Conservation (phyloP, 1,140 invertebrate species). For the Drosophila sp. region DNA sequence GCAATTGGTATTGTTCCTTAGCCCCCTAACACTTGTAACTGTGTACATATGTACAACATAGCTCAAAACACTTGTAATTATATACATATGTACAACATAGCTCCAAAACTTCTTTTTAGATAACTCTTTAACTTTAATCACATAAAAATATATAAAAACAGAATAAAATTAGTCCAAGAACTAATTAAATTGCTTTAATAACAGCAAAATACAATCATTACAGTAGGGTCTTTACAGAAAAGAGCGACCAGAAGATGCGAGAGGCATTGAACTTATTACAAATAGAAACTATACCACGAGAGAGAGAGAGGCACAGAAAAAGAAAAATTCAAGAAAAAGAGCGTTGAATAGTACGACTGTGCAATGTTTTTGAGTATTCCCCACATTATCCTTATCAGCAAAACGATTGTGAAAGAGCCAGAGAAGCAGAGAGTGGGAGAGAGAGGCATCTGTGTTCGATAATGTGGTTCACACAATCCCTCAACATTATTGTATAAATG, state of each 20-base stretch:
- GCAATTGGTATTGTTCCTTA: no score
- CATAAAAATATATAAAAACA: constrained; percentile 1
- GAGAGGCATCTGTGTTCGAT: background rate
- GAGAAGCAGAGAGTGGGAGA: background rate
- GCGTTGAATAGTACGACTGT: constrained; percentile 26
- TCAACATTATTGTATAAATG: constrained; percentile 58
- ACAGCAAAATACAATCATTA: constrained; percentile 25
- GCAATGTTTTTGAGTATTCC: constrained; percentile 18
- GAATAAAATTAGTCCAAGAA: background rate
- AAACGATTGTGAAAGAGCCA: constrained; percentile 8
- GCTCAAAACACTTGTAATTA: no score
- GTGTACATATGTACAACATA: no score
- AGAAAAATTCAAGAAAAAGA: constrained; percentile 8
- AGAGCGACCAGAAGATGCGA: constrained; percentile 27
- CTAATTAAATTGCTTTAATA: constrained; percentile 6
- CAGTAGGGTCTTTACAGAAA: constrained; percentile 5
- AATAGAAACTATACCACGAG: constrained; percentile 10
- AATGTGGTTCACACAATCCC: constrained; percentile 1
- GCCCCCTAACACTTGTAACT: no score
- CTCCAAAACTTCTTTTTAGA: background rate
- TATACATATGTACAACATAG: no score
- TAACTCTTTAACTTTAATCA: background rate
- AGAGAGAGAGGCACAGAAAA: background rate
- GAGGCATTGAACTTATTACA: constrained; percentile 57
- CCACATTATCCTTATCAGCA: constrained; percentile 68